phyloP scores from a whole-genome alignment of 2,113 vertebrate genomes.

The Mellivora capensis region DNA sequence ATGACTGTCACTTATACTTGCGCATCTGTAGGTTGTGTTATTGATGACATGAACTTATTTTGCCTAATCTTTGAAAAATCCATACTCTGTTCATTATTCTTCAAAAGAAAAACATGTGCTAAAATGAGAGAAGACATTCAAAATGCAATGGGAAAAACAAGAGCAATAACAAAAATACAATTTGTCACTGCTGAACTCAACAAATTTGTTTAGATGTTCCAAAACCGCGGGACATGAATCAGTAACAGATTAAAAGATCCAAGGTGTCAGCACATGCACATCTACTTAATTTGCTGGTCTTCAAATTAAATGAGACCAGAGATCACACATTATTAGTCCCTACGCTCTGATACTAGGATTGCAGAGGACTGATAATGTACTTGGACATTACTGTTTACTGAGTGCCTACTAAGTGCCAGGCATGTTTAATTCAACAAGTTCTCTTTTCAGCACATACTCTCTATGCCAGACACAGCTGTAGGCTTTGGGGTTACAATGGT shows the following conservation, averaged over 20 bases:
- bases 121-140: neutral
- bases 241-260: neutral
- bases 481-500: neutral
- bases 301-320: neutral
- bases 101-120: neutral
- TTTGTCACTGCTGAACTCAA: neutral
- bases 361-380: neutral
- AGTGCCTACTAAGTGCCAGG: neutral
- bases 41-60: neutral
- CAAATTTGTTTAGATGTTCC: neutral
- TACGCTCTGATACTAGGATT: neutral
- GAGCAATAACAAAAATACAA: neutral
- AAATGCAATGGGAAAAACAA: constrained; percentile 11
- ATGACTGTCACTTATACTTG: neutral
- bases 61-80: neutral
- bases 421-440: neutral
- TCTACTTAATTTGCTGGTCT: neutral
- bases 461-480: neutral
- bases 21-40: neutral
- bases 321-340: neutral
- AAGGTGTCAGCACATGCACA: neutral
- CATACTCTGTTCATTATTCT: neutral
- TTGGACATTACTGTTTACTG: neutral
- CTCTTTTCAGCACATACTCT: neutral
- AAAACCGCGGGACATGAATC: neutral